phyloP scores from a whole-genome alignment of 92 coral and sea anemone species.

The Diadumene lineata region DNA sequence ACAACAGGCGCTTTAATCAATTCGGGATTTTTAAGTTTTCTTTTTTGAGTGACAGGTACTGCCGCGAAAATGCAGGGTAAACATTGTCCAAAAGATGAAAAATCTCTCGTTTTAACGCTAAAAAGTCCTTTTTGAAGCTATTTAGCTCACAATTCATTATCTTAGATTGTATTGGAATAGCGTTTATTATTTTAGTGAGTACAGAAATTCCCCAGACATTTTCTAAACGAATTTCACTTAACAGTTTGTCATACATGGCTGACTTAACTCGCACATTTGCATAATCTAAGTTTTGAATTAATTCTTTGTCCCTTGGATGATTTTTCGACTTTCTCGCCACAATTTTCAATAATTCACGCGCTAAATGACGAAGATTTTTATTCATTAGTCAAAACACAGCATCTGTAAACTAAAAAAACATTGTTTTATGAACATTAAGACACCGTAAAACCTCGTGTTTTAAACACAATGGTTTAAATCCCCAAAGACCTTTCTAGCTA shows the following conservation, averaged over 20 bases:
- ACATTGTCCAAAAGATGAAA: not conserved
- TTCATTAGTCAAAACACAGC: not conserved
- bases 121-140: not conserved
- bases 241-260: conserved; percentile 5
- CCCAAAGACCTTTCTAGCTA: not conserved
- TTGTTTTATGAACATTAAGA: not conserved
- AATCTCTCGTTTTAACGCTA: not conserved
- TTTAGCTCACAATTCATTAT: not conserved
- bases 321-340: conserved; percentile 15
- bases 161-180: not conserved
- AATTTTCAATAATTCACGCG: conserved; percentile 12
- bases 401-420: not conserved
- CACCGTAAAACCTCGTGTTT: not conserved
- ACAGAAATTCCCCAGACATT: conserved; percentile 7
- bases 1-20: not conserved
- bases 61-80: not conserved
- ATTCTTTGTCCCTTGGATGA: not conserved
- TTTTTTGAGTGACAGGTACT: conserved; percentile 4
- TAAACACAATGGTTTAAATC: not conserved
- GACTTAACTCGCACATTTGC: conserved; percentile 21
- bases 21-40: not conserved
- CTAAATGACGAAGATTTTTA: conserved; percentile 1
- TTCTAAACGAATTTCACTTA: not conserved
- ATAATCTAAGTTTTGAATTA: conserved; percentile 25
- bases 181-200: not conserved